Conservation (phyloP, 2,888 invertebrate species). For the Dynastes maya region DNA sequence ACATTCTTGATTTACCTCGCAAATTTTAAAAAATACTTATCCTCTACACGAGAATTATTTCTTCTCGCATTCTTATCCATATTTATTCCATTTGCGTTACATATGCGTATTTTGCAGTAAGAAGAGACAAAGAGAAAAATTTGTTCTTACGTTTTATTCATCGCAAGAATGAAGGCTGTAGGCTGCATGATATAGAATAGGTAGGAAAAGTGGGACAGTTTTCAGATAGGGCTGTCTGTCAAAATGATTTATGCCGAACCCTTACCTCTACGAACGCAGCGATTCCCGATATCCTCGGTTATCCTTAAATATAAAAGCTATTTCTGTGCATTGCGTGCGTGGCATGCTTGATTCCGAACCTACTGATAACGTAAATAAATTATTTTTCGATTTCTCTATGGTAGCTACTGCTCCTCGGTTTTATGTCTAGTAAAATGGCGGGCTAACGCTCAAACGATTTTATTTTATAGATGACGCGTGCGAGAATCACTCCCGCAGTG, state of each 20-base stretch:
- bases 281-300: conserved; percentile 56
- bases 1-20: too few relatives aligned
- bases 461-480: conserved; percentile 42
- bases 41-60: background rate
- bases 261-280: conserved; percentile 60
- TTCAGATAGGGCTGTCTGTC: conserved; percentile 68
- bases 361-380: conserved; percentile 52
- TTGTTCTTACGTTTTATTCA: conserved; percentile 5
- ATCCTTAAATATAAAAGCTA: conserved; percentile 59
- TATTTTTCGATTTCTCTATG: conserved; percentile 51
- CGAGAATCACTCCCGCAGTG: background rate
- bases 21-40: too few relatives aligned
- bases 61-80: background rate
- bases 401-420: conserved; percentile 25
- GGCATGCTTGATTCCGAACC: conserved; percentile 49
- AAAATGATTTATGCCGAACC: conserved; percentile 69
- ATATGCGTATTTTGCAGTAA: background rate
- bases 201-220: conserved; percentile 63
- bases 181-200: conserved; percentile 37
- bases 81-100: background rate
- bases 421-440: conserved; percentile 40
- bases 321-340: conserved; percentile 50
- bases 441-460: conserved; percentile 35
- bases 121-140: background rate
- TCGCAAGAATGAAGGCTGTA: conserved; percentile 15